Conservation (phyloP, 2,797 vertebrate species). For the Labroides dimidiatus region DNA sequence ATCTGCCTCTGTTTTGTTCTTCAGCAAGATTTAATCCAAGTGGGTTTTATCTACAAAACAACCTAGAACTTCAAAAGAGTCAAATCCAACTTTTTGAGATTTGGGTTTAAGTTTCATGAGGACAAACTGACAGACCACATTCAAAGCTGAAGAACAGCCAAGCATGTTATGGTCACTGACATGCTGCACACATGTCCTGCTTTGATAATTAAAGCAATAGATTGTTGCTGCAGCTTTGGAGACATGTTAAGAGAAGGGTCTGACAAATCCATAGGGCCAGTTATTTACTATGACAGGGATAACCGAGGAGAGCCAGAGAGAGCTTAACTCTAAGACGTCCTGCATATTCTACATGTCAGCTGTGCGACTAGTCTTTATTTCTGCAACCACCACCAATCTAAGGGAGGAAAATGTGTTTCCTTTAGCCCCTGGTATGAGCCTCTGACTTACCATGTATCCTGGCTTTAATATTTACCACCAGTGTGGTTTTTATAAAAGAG, state of each 20-base stretch:
- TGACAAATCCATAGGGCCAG: slow-evolving; percentile 65
- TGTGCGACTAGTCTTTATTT: slow-evolving; percentile 10
- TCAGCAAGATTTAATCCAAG: slow-evolving; percentile 26
- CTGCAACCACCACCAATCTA: neutral
- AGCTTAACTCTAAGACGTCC: slow-evolving; percentile 51
- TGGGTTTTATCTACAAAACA: slow-evolving; percentile 24
- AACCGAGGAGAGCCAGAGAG: slow-evolving; percentile 33
- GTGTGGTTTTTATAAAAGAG: neutral
- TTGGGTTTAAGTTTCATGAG: slow-evolving; percentile 10
- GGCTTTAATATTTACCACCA: neutral
- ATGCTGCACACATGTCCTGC: slow-evolving; percentile 39
- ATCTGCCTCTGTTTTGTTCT: slow-evolving; percentile 26
- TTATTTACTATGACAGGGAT: slow-evolving; percentile 52
- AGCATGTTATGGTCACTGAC: slow-evolving; percentile 1
- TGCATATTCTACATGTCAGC: slow-evolving; percentile 44
- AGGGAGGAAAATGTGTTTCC: slow-evolving; percentile 6
- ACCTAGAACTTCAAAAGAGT: neutral
- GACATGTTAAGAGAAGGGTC: slow-evolving; percentile 46
- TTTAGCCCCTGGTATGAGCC: neutral
- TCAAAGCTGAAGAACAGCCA: slow-evolving; percentile 14
- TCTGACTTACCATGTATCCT: neutral
- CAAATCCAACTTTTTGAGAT: neutral
- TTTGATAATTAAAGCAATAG: slow-evolving; percentile 46
- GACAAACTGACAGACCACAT: slow-evolving; percentile 4
- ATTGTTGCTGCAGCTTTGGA: slow-evolving; percentile 38